Evolutionary conservation across 2,888 invertebrate species (phyloP), one percentile per base, ranked within the genome.

Genomic region (Caenorhabditis sp.): DNA sequence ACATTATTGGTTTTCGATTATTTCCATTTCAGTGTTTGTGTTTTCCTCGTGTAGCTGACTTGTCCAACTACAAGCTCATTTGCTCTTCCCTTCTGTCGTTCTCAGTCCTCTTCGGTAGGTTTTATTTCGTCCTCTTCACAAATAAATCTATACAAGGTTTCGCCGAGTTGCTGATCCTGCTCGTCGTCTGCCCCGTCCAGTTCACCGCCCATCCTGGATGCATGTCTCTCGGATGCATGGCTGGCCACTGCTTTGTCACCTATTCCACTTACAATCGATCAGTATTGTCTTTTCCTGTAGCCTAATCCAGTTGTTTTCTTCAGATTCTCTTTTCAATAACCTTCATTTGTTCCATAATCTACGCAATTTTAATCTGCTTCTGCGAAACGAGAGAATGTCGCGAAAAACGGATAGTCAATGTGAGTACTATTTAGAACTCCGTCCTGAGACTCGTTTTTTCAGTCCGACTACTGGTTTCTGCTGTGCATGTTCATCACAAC

Each of bases 381-480:
- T 80, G 72, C n/a, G 72, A 80, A 35, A 51, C 64, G 18, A 72
- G 51, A 8, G 56, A 58, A 35, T 51, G 47, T 24, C 68, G 68
- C 6, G 69, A 74, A 44, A 55, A 62, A 18, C 72, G 80, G n/a
- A 74, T 80, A 58, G 50, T 74, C 0, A 58, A 74, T 56, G 80
- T 79, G 4, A 13, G 6, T 40, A n/a, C n/a, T n/a, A n/a, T n/a
- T n/a, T n/a, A n/a, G n/a, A n/a, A 20, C 26, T 40, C 18, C 32
- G 8, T 0, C 32, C 51, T 47, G n/a, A 26, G 13, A 20, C 1
- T 3, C n/a, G 47, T 58, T 6, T 8, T 26, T 67, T 64, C 70
- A 79, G 80, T 61, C 62, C 9, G 80, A 80, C 62, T 80, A 80
- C 44, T 80, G 80, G 80, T 67, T 80, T n/a, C 72, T 80, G 22